Conservation (phyloP, 2,888 invertebrate species). For the Arrhopalites spinosus region DNA sequence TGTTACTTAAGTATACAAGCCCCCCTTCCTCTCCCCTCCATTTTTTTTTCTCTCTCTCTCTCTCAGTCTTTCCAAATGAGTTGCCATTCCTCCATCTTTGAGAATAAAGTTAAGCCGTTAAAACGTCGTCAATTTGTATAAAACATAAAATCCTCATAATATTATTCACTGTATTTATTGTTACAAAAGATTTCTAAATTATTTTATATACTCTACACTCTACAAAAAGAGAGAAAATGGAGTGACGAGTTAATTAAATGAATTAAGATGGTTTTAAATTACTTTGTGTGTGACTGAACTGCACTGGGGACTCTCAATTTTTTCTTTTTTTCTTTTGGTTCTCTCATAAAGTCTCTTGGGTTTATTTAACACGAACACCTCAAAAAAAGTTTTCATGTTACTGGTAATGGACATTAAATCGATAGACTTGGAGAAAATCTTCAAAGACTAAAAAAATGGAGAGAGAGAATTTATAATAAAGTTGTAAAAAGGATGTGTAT, state of each 20-base stretch:
- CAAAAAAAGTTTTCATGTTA: too few relatives aligned
- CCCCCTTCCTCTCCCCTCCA: neutral
- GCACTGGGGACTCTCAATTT: too few relatives aligned
- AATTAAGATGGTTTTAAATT: too few relatives aligned
- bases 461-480: constrained; percentile 4
- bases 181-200: too few relatives aligned
- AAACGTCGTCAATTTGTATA: constrained; percentile 9
- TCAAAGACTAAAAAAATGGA: neutral
- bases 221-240: too few relatives aligned
- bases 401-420: neutral
- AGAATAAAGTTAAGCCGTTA: constrained; percentile 6
- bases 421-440: constrained; percentile 3
- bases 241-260: too few relatives aligned
- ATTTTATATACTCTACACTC: too few relatives aligned
- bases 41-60: neutral
- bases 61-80: neutral
- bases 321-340: neutral
- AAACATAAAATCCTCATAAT: too few relatives aligned
- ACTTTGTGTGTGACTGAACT: too few relatives aligned
- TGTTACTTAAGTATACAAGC: neutral
- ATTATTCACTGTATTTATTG: too few relatives aligned
- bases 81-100: neutral
- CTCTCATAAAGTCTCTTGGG: neutral
- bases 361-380: neutral
- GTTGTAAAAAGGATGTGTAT: neutral